phyloP scores from a whole-genome alignment of 2,888 invertebrate species.

The Macrostomum cliftonense region DNA sequence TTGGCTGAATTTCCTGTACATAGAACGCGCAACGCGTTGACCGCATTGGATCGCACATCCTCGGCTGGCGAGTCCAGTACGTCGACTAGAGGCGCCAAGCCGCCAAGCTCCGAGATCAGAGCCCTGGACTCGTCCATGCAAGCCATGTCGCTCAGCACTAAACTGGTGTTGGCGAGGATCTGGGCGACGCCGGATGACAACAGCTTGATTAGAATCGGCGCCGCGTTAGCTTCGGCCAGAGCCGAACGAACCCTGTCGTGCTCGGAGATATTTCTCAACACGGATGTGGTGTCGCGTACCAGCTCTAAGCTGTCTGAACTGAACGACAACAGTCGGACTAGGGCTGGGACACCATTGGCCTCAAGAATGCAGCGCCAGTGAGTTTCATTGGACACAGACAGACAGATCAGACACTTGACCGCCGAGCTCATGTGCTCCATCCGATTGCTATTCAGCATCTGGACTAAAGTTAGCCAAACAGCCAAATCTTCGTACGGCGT shows the following conservation, averaged over 20 bases:
- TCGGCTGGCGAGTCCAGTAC: conserved; percentile 22
- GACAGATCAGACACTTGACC: conserved; percentile 32
- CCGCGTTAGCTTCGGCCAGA: conserved; percentile 23
- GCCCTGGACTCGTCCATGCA: conserved; percentile 23
- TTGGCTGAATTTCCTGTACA: conserved; percentile 24
- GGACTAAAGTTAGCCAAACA: conserved; percentile 31
- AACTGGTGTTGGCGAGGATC: conserved; percentile 32
- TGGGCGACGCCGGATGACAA: conserved; percentile 27
- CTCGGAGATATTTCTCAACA: conserved; percentile 34
- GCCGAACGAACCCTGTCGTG: conserved; percentile 24
- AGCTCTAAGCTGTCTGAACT: conserved; percentile 22
- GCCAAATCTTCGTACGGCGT: conserved; percentile 25
- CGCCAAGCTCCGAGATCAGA: conserved; percentile 23
- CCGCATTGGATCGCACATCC: conserved; percentile 34
- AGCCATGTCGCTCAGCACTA: conserved; percentile 33
- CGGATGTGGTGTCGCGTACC: conserved; percentile 30
- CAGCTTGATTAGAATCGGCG: conserved; percentile 27
- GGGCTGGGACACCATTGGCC: conserved; percentile 30
- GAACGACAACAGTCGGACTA: conserved; percentile 24
- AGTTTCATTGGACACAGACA: conserved; percentile 26
- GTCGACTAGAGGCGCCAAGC: conserved; percentile 25
- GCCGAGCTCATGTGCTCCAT: conserved; percentile 27
- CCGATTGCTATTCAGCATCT: conserved; percentile 23
- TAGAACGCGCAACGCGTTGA: conserved; percentile 33
- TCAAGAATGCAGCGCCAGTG: conserved; percentile 30